Percentiles rank a stretch among this genome's conserved stretches.
Conservation (phyloP, 2,888 invertebrate species). For the Dasypolia templi region DNA sequence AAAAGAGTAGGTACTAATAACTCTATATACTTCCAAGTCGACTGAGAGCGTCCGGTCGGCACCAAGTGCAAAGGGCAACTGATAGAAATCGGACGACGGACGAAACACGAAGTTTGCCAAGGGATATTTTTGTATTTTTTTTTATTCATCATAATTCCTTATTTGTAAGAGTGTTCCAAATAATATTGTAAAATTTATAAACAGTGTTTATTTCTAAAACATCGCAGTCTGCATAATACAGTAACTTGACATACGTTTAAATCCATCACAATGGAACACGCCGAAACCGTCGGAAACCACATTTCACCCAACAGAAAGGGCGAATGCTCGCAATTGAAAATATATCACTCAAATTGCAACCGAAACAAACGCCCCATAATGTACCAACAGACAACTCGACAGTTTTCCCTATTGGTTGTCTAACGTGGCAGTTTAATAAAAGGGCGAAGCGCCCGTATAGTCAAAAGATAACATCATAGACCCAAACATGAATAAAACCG, state of each 20-base stretch:
- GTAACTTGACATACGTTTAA: constrained; percentile 7
- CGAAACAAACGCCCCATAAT: constrained; percentile 43
- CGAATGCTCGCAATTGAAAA: constrained; percentile 41
- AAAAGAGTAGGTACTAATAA: too few relatives aligned
- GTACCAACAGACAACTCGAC: constrained; percentile 67
- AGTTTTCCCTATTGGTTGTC: constrained; percentile 68
- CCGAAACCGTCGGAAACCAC: constrained; percentile 44
- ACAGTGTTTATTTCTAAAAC: constrained; percentile 6
- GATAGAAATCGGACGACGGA: too few relatives aligned
- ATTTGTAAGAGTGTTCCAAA: background rate
- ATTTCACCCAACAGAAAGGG: constrained; percentile 37
- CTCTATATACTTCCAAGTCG: too few relatives aligned
- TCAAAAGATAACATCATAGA: constrained; percentile 86
- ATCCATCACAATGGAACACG: constrained; percentile 31
- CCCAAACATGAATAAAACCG: constrained; percentile 84
- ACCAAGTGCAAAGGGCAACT: too few relatives aligned
- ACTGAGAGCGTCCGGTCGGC: too few relatives aligned
- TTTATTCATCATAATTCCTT: too few relatives aligned
- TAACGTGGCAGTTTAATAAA: constrained; percentile 84
- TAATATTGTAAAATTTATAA: background rate
- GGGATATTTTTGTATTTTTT: too few relatives aligned
- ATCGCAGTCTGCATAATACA: constrained; percentile 7
- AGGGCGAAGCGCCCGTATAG: constrained; percentile 85
- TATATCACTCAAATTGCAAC: constrained; percentile 36
- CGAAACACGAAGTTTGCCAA: too few relatives aligned